These are phyloP conservation scores for Lottia gigantea DNA, from an alignment of 2,888 invertebrate species.

Conservation along the genomic window DNA sequence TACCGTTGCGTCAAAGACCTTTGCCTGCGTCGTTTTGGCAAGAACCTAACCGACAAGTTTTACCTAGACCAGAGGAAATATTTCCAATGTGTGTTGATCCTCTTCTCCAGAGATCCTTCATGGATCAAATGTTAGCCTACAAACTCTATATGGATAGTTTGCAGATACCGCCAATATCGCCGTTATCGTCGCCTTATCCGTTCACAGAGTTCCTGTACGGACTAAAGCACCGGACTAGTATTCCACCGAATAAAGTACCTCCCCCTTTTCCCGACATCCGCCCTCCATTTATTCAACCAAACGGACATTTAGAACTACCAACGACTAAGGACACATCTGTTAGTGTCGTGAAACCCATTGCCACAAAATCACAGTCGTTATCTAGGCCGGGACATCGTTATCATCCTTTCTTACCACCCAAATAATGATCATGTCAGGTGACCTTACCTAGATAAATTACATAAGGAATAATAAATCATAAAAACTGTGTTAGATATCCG, in stretches of 20 bases:
- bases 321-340: not conserved
- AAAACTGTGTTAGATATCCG: too few relatives aligned
- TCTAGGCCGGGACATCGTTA: not conserved
- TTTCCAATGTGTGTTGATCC: not conserved
- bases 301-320: too few relatives aligned
- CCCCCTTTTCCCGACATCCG: not conserved
- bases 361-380: not conserved
- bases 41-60: constrained; percentile 27
- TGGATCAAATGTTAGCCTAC: constrained; percentile 18
- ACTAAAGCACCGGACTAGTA: constrained; percentile 15
- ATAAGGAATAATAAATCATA: too few relatives aligned
- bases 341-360: not conserved
- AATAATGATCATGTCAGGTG: too few relatives aligned
- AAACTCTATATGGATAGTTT: constrained; percentile 27
- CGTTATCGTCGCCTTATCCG: constrained; percentile 22
- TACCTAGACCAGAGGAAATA: not conserved
- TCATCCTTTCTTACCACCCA: too few relatives aligned
- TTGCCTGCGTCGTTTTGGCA: constrained; percentile 33
- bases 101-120: not conserved
- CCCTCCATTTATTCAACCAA: too few relatives aligned
- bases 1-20: constrained; percentile 27
- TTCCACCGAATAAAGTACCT: not conserved
- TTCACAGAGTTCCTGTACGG: constrained; percentile 31
- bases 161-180: constrained; percentile 17
- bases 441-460: too few relatives aligned